These are phyloP conservation scores for Furcifer pardalis DNA, from an alignment of 2,797 vertebrate genomes.

Conservation along the genomic window DNA sequence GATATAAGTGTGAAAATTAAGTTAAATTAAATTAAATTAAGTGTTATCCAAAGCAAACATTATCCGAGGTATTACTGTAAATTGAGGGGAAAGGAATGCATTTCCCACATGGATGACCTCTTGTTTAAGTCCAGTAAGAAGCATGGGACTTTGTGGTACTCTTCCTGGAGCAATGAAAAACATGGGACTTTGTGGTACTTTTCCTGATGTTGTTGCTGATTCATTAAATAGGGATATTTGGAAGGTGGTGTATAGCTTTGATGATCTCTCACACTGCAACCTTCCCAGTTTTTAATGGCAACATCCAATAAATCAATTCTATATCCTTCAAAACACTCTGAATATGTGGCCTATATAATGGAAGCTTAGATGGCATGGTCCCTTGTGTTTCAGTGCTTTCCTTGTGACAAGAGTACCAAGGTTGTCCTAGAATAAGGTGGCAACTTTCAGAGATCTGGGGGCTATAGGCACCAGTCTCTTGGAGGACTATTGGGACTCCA, in stretches of 20 bases:
- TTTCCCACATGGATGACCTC: no score
- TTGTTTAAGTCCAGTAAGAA: neutral
- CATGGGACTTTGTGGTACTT: no score
- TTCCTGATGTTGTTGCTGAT: neutral
- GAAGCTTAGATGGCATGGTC: neutral
- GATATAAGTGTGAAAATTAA: no score
- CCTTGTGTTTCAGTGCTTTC: neutral
- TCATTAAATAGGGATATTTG: neutral
- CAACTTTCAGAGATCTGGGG: no score
- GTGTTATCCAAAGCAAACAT: no score
- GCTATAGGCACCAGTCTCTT: no score
- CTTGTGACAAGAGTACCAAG: neutral
- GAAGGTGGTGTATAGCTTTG: neutral
- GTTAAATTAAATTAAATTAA: no score
- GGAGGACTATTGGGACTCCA: no score
- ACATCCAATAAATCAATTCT: neutral
- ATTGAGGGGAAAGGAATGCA: neutral
- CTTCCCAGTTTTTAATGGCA: neutral
- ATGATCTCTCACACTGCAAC: neutral
- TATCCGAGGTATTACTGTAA: no score
- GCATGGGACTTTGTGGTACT: no score
- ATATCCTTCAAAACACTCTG: neutral
- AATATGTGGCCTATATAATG: neutral
- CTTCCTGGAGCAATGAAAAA: neutral
- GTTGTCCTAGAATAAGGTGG: neutral